Base-by-base conservation (phyloP, 2,888 invertebrate species). In the Polydrusus cervinus region DNA sequence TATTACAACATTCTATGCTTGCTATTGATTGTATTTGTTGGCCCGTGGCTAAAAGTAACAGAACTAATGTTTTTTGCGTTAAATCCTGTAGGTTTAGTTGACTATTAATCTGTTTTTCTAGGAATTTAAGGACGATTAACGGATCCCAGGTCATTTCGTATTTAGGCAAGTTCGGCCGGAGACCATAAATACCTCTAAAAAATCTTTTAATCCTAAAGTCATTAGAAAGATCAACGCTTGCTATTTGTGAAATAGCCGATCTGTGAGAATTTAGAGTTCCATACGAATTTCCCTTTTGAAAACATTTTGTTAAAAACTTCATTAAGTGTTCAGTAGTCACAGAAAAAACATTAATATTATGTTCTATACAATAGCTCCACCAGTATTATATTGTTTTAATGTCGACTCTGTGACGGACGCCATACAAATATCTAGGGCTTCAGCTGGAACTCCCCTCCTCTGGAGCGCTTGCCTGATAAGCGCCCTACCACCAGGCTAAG, bases 401-500 rank as follows among this genome's bases (percentile, higher is more conserved):
- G 82, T 82, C 11, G 76, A 75, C 0, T 75, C 61, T 1, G 81
- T 66, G 30, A 83, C 60, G 2, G 81, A 82, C 3, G 81, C 60
- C 34, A 76, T 10, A 34, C 66, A 71, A 51, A 74, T 57, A 75
- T 51, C 51, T 77, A 62, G 79, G 66, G n/a, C n/a, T n/a, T n/a
- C 34, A 25, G 79, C 45, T 10, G 77, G 79, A 49, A 80, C 67
- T 1, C 70, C 60, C 30, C 78, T 72, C 71, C 55, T 34, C 51
- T 38, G 40, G 16, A 80, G 80, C 5, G 80, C 80, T 25, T 77
- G 67, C 70, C 77, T 16, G 82, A 84, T 78, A 81, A 79, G 57
- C 49, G 68, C 67, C 81, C 81, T 75, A 78, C 83, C 62, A 81
- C 79, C 79, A 84, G 81, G 78, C 79, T 75, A 81, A 84, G 78